These are phyloP conservation scores for Leptoclinus maculatus DNA, from an alignment of 2,797 vertebrate genomes.

Conservation along the genomic window DNA sequence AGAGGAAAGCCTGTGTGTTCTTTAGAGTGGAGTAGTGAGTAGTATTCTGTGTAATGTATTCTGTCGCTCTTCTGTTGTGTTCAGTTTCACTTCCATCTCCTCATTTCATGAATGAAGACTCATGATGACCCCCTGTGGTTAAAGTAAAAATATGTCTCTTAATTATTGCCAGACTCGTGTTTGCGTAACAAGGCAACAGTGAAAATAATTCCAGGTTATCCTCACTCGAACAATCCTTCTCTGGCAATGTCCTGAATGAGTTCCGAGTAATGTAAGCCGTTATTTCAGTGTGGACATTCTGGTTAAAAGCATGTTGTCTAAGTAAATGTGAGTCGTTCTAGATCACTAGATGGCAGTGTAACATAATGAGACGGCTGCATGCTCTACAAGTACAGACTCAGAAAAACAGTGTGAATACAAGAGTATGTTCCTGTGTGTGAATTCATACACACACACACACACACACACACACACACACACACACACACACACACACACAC, in stretches of 20 bases:
- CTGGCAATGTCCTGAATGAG: not conserved
- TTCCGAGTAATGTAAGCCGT: not conserved
- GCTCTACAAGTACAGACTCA: not conserved
- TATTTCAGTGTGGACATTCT: not conserved
- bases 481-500: constrained; percentile 9
- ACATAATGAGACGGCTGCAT: constrained; percentile 38
- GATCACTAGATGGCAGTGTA: constrained; percentile 74
- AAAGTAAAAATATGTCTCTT: constrained; percentile 7
- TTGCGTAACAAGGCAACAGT: not conserved
- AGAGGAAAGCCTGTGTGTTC: not conserved
- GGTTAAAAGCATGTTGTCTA: not conserved
- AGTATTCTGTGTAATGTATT: constrained; percentile 7
- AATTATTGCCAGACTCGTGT: not conserved
- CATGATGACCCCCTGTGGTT: constrained; percentile 70
- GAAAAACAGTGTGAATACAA: not conserved
- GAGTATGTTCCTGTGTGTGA: constrained; percentile 6
- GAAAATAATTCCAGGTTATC: not conserved
- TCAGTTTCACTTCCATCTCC: not conserved
- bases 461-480: constrained; percentile 1
- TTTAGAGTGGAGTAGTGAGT: not conserved
- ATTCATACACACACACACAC: constrained; percentile 2
- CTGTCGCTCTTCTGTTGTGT: not conserved
- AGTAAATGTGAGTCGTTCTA: not conserved
- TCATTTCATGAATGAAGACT: constrained; percentile 5
- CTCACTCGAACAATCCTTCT: not conserved